Base-by-base conservation (phyloP, 1,140 invertebrate species). In the Druon quercuslanigerum region DNA sequence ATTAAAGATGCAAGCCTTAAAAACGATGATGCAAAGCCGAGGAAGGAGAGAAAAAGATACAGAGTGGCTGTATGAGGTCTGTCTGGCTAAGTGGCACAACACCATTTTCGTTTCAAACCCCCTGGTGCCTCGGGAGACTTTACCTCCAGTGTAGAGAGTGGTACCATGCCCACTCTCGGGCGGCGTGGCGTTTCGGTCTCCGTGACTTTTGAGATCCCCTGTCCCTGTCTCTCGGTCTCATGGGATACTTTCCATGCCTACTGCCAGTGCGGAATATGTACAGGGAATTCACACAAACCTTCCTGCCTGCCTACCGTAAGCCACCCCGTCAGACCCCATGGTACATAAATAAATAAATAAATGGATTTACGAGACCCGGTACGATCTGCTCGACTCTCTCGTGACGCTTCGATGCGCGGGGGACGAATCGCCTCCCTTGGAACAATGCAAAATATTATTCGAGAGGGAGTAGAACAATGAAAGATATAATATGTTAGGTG, bases 291-390 rank as follows among this genome's bases (percentile, higher is more conserved):
- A 81, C n/a, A 33, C 60, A 25, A 66, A 25, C 20, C 60, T 33
- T 33, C 25, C 16, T 66, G 20, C 72, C 66, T 51, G 13, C 77
- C 46, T 72, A 70, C 73, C 51, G 14, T 74, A 72, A 74, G 78
- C 72, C 50, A 19, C 60, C 72, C 13, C 66, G 72, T 13, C 60
- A 80, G 76, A 84, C 83, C 85, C 82, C 77, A 81, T 79, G 71
- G 81, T 80, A 88, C 84, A 87, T 88, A 88, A 88, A 88, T 88
- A 88, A 88, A 88, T 88, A 87, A 88, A 88, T 87, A 88, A 88
- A 88, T 87, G 86, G 87, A 88, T 88, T 87, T 88, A 86, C 84
- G 84, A 83, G 78, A 72, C 78, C 74, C 76, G 71, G 73, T 52
- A 76, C 74, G 73, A 57, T 57, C 56, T 33, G 25, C 25, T 77